A percentile compares a stretch with the other conserved stretches of the same genome.
These are phyloP conservation scores for Folsomia manolachei DNA, from an alignment of 2,888 invertebrate species.

Conservation along the genomic window DNA sequence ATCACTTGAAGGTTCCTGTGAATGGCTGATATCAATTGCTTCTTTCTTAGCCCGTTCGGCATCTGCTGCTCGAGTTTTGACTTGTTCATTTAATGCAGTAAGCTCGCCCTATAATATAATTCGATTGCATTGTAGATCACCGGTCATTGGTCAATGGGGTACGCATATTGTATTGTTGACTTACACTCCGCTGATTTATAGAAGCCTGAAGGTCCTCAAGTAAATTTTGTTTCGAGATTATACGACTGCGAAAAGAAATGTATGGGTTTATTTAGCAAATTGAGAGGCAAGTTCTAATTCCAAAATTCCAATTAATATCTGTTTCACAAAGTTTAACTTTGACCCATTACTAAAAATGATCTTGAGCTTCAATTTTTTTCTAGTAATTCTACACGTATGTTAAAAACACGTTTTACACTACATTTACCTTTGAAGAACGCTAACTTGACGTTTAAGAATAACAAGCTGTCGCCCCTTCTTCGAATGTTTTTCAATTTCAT, in stretches of 20 bases:
- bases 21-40: slow-evolving; percentile 25
- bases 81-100: slow-evolving; percentile 21
- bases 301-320: too few relatives aligned
- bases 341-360: too few relatives aligned
- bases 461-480: slow-evolving; percentile 14
- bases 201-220: slow-evolving; percentile 34
- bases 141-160: too few relatives aligned
- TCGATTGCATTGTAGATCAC: not conserved
- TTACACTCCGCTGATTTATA: slow-evolving; percentile 20
- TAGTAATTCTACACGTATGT: too few relatives aligned
- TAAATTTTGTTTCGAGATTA: slow-evolving; percentile 28
- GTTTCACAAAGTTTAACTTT: too few relatives aligned
- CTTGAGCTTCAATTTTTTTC: too few relatives aligned
- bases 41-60: slow-evolving; percentile 30
- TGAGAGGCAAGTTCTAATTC: too few relatives aligned
- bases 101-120: not conserved
- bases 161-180: too few relatives aligned
- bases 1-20: slow-evolving; percentile 29
- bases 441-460: slow-evolving; percentile 30
- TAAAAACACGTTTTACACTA: too few relatives aligned
- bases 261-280: too few relatives aligned
- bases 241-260: too few relatives aligned
- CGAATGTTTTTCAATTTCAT: slow-evolving; percentile 14
- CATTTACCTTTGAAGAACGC: slow-evolving; percentile 32
- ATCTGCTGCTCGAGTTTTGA: slow-evolving; percentile 31